Base-by-base conservation (phyloP, 2,797 vertebrate genomes). In the Phyllotis vaccarum region DNA sequence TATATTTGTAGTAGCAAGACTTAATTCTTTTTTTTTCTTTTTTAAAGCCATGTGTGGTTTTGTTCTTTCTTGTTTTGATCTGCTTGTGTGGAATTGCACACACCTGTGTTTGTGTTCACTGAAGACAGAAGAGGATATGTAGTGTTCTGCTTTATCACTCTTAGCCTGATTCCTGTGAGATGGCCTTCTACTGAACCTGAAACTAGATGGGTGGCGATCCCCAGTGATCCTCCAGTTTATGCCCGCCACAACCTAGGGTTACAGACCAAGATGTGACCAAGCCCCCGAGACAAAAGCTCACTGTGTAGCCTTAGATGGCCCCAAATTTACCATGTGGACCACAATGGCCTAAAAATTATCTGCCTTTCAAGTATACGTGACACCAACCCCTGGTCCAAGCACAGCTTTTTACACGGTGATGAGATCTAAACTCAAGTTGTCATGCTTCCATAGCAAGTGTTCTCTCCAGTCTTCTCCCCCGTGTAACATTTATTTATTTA, bases 1-100 rank as follows among this genome's bases (percentile, higher is more conserved):
- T 87, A 22, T 87, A 87, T 91, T 96, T 90, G 76, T 64, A 29
- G n/a, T 85, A 21, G 10, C 40, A 81, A 93, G 62, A 89, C 95
- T 93, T 52, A 83, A 8, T 94, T 97, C 27, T 94, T 94, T 29
- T 68, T 46, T 49, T 54, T 34, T 14, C 8, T 17, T 70, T 56
- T 37, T 54, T 54, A 24, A 86, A 86, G 43, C 85, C 21, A 24
- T 86, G 43, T 52, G 29, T 79, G 46, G 31, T n/a, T 54, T 70
- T 70, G n/a, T 54, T 86, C 22, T 68, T 70, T 68, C 64, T 83
- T 85, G 43, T 66, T 85, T 52, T 86, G 62, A 31, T 68, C 43
- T 52, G 31, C 34, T 24, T 68, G 43, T 68, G 43, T 86, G 31
- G 29, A 19, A 46, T 19, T 68, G 34, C 8, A 58, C 24, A 68